Evolutionary conservation across 1,140 invertebrate genomes (phyloP), one percentile per base, ranked within the genome.

Genomic region (Gryllus bimaculatus): DNA sequence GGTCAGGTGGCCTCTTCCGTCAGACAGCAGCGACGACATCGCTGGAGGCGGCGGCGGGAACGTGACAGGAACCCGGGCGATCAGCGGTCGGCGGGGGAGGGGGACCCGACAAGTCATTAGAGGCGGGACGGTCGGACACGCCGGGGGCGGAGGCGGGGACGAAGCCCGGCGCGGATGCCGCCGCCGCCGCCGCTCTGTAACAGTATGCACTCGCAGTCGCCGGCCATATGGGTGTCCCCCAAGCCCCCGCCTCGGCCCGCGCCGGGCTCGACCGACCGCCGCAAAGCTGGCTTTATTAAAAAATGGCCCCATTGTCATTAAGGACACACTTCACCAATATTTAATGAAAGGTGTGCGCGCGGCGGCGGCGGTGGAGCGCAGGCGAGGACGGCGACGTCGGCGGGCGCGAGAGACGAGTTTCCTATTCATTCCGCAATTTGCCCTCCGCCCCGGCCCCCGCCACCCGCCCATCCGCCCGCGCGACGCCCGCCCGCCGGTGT

Each of bases 301-400:
- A 66, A 66, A 66, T 66, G 54, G 54, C 54, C 54, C 54, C 54
- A 66, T n/a, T 66, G 54, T 66, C 54, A 66, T n/a, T 66, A 66
- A 66, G 54, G 54, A 66, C 54, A 66, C 54, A 66, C n/a, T n/a
- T 66, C 54, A 66, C 54, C 54, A 66, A 66, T 66, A 66, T 66
- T 66, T 66, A 66, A 66, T 66, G 54, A 66, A 66, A 66, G 54
- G 54, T 66, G 54, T 66, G 54, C 2, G 2, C 2, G 54, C 10
- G 54, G 18, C 1, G 54, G 18, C 54, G 54, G 26, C 26, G 26
- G 26, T 39, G 26, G 26, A 39, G 26, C 26, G 26, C 26, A 39
- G 26, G 26, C 26, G 26, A 39, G 26, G 18, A 66, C 54, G 54
- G 18, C 18, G 54, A 18, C 54, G 54, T 10, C 54, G 54, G 54